phyloP scores from a whole-genome alignment of 2,888 invertebrate genomes.

The Margaritifera margaritifera region DNA sequence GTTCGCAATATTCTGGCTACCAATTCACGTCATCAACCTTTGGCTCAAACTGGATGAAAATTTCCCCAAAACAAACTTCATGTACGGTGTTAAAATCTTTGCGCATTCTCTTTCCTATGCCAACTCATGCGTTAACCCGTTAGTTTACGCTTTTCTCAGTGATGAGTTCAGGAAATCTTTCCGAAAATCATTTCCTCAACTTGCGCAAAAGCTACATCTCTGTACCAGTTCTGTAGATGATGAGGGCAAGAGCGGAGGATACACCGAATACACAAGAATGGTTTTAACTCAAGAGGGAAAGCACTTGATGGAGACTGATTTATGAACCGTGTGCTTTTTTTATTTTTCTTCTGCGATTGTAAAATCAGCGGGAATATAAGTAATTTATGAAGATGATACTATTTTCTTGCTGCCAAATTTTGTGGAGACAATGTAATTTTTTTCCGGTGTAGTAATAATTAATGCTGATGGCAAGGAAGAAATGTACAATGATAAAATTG shows the following conservation, averaged over 20 bases:
- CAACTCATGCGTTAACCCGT: conserved; percentile 67
- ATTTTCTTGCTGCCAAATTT: too few species aligned
- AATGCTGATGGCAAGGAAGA: too few species aligned
- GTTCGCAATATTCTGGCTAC: conserved; percentile 52
- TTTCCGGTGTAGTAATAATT: too few species aligned
- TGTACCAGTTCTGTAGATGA: conserved; percentile 33
- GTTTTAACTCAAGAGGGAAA: conserved; percentile 22
- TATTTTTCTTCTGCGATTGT: too few species aligned
- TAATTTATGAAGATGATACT: too few species aligned
- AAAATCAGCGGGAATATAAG: too few species aligned
- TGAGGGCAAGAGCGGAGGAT: conserved; percentile 17
- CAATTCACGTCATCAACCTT: conserved; percentile 59
- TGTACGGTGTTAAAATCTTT: conserved; percentile 54
- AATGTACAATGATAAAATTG: too few species aligned
- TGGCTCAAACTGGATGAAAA: conserved; percentile 46
- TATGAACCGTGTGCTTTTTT: conserved; percentile 9
- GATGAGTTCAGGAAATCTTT: conserved; percentile 66
- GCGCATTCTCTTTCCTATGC: conserved; percentile 67
- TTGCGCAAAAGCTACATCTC: conserved; percentile 36
- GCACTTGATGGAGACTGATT: conserved; percentile 35
- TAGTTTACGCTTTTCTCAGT: conserved; percentile 66
- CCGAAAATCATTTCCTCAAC: conserved; percentile 53
- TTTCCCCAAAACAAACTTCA: conserved; percentile 47
- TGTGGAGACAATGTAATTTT: too few species aligned
- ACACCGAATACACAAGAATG: conserved; percentile 26